Conservation (phyloP, 2,888 invertebrate species). For the Pristionchus entomophagus region DNA sequence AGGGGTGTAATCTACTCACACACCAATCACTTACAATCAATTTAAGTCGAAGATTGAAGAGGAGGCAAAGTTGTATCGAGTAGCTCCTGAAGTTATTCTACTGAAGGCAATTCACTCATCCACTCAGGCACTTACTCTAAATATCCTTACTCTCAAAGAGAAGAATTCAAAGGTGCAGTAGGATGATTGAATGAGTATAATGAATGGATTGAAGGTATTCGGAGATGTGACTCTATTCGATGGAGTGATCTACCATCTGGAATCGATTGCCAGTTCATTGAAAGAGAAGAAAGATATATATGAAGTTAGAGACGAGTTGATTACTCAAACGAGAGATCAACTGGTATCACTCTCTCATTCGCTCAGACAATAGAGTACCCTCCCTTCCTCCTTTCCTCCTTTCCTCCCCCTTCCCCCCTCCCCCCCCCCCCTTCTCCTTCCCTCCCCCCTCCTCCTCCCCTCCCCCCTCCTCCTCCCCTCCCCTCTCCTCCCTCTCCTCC, state of each 20-base stretch:
- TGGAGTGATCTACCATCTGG: conserved; percentile 55
- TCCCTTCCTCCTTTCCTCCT: not conserved
- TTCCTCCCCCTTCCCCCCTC: not conserved
- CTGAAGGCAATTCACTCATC: conserved; percentile 57
- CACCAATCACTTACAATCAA: not conserved
- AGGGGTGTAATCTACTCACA: not conserved
- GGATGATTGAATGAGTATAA: too few relatives aligned
- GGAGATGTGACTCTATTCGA: conserved; percentile 58
- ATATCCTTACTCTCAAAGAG: not conserved
- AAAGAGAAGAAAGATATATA: conserved; percentile 58
- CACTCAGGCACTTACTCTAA: conserved; percentile 48
- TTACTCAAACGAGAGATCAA: conserved; percentile 5
- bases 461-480: not conserved
- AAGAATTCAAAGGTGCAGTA: not conserved
- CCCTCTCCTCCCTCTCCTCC: not conserved
- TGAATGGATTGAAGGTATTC: conserved; percentile 51
- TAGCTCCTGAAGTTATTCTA: conserved; percentile 58
- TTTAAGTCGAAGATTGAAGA: conserved; percentile 11
- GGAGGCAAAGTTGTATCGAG: not conserved
- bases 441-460: not conserved
- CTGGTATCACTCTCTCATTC: not conserved
- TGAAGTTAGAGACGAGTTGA: conserved; percentile 61
- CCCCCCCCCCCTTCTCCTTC: not conserved
- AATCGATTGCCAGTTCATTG: conserved; percentile 53
- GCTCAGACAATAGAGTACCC: not conserved